These are phyloP conservation scores for Acrobasis repandana DNA, from an alignment of 2,888 invertebrate species.

Conservation along the genomic window DNA sequence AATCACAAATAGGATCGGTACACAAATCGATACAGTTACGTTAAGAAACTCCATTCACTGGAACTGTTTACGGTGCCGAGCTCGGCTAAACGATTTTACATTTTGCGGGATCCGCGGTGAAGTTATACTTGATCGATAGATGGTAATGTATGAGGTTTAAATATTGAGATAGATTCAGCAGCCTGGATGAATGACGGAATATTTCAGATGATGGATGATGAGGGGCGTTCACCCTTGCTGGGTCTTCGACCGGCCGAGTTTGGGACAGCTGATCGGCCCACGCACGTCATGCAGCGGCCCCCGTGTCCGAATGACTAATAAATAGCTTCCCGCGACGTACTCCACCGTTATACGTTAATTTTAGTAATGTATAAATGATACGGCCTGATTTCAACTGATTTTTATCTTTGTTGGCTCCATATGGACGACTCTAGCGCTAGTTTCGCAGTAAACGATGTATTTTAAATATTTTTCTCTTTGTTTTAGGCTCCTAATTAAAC, in stretches of 20 bases:
- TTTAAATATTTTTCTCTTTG: too few relatives aligned
- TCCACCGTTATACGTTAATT: conserved; percentile 49
- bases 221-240: conserved; percentile 62
- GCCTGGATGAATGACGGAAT: conserved; percentile 51
- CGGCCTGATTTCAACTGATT: not conserved
- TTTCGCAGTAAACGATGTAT: too few relatives aligned
- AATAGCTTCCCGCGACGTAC: conserved; percentile 45
- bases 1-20: conserved; percentile 19
- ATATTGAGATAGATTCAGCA: conserved; percentile 72
- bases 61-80: conserved; percentile 30
- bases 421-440: too few relatives aligned
- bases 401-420: too few relatives aligned
- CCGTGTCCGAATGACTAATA: conserved; percentile 48
- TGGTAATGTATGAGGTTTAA: conserved; percentile 70
- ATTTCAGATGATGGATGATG: conserved; percentile 69
- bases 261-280: conserved; percentile 68
- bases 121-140: conserved; percentile 51
- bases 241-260: conserved; percentile 78
- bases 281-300: conserved; percentile 41
- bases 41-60: conserved; percentile 41
- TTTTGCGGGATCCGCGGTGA: conserved; percentile 36
- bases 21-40: conserved; percentile 20
- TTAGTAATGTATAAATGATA: conserved; percentile 22
- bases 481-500: too few relatives aligned
- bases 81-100: conserved; percentile 47